Conservation (phyloP, 1,140 invertebrate species). For the Ceratina japonica region DNA sequence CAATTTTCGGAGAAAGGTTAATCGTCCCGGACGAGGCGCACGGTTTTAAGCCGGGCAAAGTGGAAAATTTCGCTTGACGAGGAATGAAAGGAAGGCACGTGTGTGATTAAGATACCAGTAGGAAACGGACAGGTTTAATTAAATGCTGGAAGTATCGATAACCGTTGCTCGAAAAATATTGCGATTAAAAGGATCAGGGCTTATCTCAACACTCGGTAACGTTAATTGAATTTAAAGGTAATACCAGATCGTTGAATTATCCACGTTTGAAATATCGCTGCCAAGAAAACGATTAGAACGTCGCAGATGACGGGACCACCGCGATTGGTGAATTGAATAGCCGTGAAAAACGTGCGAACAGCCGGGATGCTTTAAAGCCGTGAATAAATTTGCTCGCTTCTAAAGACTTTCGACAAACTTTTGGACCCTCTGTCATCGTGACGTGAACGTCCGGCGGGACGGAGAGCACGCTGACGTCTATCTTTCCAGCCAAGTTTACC, state of each 20-base stretch:
- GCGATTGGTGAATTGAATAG: too few relatives aligned
- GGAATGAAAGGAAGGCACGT: neutral
- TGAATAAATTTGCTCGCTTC: neutral
- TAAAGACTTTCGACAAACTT: neutral
- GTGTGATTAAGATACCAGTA: neutral
- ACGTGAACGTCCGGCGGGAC: neutral
- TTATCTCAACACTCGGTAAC: too few relatives aligned
- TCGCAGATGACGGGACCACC: too few relatives aligned
- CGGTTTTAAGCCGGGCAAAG: neutral
- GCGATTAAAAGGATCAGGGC: too few relatives aligned
- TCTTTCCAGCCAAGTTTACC: slow-evolving; percentile 14
- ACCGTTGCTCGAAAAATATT: too few relatives aligned
- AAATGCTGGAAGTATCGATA: neutral
- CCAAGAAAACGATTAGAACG: too few relatives aligned
- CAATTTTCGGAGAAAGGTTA: slow-evolving; percentile 9
- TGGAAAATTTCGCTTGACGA: slow-evolving; percentile 8
- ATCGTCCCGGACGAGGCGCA: neutral
- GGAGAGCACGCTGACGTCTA: neutral
- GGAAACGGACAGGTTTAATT: slow-evolving; percentile 6
- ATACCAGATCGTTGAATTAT: too few relatives aligned
- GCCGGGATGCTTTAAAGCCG: neutral
- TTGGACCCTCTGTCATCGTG: neutral
- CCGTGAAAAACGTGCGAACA: too few relatives aligned
- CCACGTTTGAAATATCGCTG: too few relatives aligned
- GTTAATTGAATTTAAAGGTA: too few relatives aligned